Conservation (phyloP, 2,797 vertebrate genomes). For the Tangara arthus region DNA sequence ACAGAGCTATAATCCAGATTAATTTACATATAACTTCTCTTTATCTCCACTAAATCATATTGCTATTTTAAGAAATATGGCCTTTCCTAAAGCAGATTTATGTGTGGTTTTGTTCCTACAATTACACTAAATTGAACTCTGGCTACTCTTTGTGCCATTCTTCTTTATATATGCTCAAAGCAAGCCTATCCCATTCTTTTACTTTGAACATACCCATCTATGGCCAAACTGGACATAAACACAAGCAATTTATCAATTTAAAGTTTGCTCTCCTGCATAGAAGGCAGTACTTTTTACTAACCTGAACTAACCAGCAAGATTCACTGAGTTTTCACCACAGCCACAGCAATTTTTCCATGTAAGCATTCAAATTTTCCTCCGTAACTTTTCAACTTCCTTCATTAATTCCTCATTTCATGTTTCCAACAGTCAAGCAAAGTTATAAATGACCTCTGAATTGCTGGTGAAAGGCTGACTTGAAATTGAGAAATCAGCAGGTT, state of each 20-base stretch:
- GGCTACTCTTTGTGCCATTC: not conserved
- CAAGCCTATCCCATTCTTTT: not conserved
- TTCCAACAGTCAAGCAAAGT: not conserved
- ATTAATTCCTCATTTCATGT: not conserved
- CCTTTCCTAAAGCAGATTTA: not conserved
- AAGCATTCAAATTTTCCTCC: not conserved
- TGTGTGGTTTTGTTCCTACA: not conserved
- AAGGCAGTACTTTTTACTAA: not conserved
- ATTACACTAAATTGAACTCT: not conserved
- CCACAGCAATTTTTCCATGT: not conserved
- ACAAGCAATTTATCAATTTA: not conserved
- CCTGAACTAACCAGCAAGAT: not conserved
- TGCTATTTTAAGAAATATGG: slow-evolving; percentile 2
- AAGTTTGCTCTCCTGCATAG: not conserved
- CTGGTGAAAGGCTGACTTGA: not conserved
- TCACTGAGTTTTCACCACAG: not conserved
- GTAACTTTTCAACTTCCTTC: not conserved
- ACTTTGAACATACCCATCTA: not conserved
- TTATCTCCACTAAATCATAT: not conserved
- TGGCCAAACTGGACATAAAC: not conserved
- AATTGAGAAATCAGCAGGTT: not conserved
- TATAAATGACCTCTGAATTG: not conserved
- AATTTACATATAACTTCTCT: not conserved
- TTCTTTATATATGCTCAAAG: not conserved
- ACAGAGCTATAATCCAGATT: not conserved